These are phyloP conservation scores for Drosophila rubida DNA, from an alignment of 2,888 invertebrate genomes.

Conservation along the genomic window DNA sequence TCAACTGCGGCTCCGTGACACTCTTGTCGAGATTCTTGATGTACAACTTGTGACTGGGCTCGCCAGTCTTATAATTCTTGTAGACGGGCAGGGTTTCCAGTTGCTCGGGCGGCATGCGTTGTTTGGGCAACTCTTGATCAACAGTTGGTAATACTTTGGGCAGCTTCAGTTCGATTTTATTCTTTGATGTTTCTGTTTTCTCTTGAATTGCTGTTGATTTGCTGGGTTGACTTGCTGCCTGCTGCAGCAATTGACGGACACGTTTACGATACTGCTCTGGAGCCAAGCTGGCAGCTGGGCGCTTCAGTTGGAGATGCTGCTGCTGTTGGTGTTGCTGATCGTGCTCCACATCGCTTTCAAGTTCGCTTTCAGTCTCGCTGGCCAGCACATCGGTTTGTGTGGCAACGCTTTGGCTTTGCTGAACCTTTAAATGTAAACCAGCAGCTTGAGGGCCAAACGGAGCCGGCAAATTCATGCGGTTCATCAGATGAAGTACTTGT, in stretches of 20 bases:
- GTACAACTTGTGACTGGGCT: constrained; percentile 93
- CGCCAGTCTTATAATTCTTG: constrained; percentile 93
- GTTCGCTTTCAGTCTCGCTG: constrained; percentile 66
- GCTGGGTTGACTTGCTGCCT: constrained; percentile 27
- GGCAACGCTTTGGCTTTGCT: constrained; percentile 28
- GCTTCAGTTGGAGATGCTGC: neutral
- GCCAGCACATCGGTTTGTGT: constrained; percentile 80
- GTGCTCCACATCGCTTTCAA: constrained; percentile 82
- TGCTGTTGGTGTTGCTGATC: constrained; percentile 6
- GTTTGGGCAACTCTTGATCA: constrained; percentile 72
- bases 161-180: constrained; percentile 74
- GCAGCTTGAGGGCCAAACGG: constrained; percentile 88
- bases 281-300: constrained; percentile 27
- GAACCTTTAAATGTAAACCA: constrained; percentile 5
- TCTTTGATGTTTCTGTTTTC: neutral
- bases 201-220: constrained; percentile 4
- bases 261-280: constrained; percentile 71
- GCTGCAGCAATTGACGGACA: constrained; percentile 70
- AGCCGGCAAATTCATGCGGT: constrained; percentile 94
- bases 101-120: constrained; percentile 90
- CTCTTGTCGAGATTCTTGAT: constrained; percentile 95
- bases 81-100: constrained; percentile 91
- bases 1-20: constrained; percentile 90
- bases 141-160: constrained; percentile 18
- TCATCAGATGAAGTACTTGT: constrained; percentile 96